These are phyloP conservation scores for Pterophyllum scalare DNA, from an alignment of 2,113 vertebrate genomes.

Conservation along the genomic window DNA sequence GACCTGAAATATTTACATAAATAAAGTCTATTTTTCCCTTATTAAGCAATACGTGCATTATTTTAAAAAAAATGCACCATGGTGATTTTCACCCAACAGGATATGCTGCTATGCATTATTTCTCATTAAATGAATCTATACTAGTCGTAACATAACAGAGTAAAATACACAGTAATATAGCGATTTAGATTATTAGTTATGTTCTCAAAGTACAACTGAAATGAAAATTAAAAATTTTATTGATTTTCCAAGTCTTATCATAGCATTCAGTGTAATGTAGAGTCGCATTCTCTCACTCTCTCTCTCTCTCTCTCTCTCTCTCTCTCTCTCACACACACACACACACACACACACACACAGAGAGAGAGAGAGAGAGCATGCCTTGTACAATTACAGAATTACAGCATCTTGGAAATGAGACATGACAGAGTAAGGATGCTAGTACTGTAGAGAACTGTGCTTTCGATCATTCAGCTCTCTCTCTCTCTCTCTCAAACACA, in stretches of 20 bases:
- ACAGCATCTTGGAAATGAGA: conserved; percentile 74
- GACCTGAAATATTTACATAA: neutral
- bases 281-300: neutral
- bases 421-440: conserved; percentile 69
- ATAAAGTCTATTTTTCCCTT: neutral
- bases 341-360: neutral
- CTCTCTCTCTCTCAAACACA: neutral
- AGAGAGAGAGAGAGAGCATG: neutral
- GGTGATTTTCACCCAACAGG: neutral
- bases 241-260: neutral
- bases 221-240: neutral
- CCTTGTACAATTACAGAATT: conserved; percentile 76
- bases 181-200: neutral
- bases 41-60: neutral
- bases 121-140: neutral
- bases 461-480: conserved; percentile 29
- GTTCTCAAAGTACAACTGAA: neutral
- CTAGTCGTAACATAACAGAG: neutral
- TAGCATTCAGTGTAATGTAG: neutral
- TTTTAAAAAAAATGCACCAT: neutral
- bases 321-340: neutral
- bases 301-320: neutral
- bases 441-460: conserved; percentile 37
- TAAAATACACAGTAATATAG: neutral
- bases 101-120: neutral